Conservation (phyloP, 2,797 vertebrate species). For the Hypotaenidia okinawae region DNA sequence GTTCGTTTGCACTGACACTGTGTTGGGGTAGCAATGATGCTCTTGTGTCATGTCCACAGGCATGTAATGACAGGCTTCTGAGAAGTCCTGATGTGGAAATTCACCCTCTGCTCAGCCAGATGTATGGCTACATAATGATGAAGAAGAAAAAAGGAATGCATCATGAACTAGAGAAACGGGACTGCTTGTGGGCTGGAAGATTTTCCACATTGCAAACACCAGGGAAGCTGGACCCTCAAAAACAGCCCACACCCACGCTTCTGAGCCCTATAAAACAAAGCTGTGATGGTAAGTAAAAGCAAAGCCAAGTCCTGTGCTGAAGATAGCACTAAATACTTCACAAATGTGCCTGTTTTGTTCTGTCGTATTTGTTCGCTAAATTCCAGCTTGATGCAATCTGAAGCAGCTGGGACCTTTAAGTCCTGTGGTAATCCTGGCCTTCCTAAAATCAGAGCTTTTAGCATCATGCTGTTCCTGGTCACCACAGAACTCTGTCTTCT, state of each 20-base stretch:
- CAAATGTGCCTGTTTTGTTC: constrained; percentile 21
- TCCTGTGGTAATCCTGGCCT: not conserved
- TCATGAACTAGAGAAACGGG: not conserved
- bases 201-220: not conserved
- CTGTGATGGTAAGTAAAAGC: not conserved
- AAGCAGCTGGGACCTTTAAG: constrained; percentile 23
- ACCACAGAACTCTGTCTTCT: not conserved
- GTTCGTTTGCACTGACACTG: not conserved
- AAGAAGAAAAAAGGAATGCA: not conserved
- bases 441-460: not conserved
- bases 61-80: not conserved
- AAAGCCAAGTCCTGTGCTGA: not conserved
- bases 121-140: not conserved
- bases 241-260: not conserved
- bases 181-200: not conserved
- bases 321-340: constrained; percentile 4
- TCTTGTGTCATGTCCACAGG: not conserved
- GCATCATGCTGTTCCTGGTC: not conserved
- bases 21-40: not conserved
- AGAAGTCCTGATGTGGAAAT: not conserved
- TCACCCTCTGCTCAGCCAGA: not conserved
- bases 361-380: not conserved
- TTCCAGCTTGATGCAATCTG: not conserved
- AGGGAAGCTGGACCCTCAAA: not conserved
- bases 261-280: not conserved